phyloP scores from a whole-genome alignment of 2,113 vertebrate genomes.

The Malurus cyaneus region DNA sequence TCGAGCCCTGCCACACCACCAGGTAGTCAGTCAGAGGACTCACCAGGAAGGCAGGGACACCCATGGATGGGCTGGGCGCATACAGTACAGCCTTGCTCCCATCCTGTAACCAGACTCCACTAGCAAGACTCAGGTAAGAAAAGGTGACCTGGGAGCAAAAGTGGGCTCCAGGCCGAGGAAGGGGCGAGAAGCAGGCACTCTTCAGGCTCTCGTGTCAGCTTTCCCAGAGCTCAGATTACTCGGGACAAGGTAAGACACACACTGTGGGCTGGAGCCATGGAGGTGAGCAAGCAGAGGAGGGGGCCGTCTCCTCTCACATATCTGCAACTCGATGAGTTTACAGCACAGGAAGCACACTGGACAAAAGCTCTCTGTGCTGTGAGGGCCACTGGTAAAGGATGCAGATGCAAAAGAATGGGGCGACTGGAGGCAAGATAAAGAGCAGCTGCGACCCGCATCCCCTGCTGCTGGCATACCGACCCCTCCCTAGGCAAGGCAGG shows the following conservation, averaged over 20 bases:
- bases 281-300: slow-evolving; percentile 18
- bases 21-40: background rate
- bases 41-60: rapidly evolving
- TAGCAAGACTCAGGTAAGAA: background rate
- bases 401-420: slow-evolving; percentile 68
- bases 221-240: slow-evolving; percentile 66
- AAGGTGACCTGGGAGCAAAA: slow-evolving; percentile 56
- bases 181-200: slow-evolving; percentile 3
- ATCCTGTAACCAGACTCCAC: slow-evolving; percentile 36
- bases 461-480: background rate
- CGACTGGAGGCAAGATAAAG: slow-evolving; percentile 72
- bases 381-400: slow-evolving; percentile 57
- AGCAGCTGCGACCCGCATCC: slow-evolving; percentile 64
- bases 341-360: slow-evolving; percentile 71
- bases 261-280: background rate
- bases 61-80: background rate
- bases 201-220: slow-evolving; percentile 51
- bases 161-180: background rate
- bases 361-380: slow-evolving; percentile 79
- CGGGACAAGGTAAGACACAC: slow-evolving; percentile 66
- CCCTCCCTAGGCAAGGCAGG: background rate
- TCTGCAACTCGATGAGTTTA: slow-evolving; percentile 65
- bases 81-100: background rate
- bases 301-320: slow-evolving; percentile 49
- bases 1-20: rapidly evolving